phyloP scores from a whole-genome alignment of 2,888 invertebrate genomes.

The Xestia sexstrigata region DNA sequence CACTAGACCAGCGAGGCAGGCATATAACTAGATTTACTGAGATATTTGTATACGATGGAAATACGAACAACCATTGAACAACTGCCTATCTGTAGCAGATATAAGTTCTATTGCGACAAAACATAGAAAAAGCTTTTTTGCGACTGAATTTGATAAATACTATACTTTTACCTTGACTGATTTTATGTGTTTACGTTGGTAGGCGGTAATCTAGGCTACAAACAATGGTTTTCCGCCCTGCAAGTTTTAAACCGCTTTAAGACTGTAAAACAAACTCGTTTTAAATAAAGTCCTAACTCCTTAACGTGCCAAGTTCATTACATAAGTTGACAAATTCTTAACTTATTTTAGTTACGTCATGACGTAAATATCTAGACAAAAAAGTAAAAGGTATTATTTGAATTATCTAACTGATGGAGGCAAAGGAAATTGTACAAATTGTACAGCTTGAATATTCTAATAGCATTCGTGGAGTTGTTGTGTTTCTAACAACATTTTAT shows the following conservation, averaged over 20 bases:
- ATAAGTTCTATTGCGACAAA: background rate
- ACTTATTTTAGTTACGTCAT: background rate
- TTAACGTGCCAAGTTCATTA: constrained; percentile 24
- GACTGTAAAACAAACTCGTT: constrained; percentile 36
- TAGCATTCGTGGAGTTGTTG: background rate
- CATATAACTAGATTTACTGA: too few relatives aligned
- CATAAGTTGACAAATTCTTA: constrained; percentile 8
- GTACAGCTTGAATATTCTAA: constrained; percentile 29
- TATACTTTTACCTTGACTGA: background rate
- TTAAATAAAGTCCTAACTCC: constrained; percentile 46
- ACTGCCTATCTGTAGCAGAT: background rate
- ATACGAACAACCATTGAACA: background rate
- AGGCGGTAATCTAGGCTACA: background rate
- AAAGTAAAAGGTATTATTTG: background rate
- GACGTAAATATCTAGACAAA: background rate
- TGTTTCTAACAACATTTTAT: constrained; percentile 17
- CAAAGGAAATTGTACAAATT: constrained; percentile 11
- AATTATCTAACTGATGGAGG: background rate
- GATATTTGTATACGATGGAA: background rate
- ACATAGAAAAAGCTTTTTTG: background rate
- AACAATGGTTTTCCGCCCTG: constrained; percentile 13
- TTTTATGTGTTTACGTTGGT: background rate
- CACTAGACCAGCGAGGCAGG: too few relatives aligned
- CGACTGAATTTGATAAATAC: background rate
- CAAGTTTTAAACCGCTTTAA: constrained; percentile 28